Base-by-base conservation (phyloP, 2,113 vertebrate genomes). In the Sturnus vulgaris region DNA sequence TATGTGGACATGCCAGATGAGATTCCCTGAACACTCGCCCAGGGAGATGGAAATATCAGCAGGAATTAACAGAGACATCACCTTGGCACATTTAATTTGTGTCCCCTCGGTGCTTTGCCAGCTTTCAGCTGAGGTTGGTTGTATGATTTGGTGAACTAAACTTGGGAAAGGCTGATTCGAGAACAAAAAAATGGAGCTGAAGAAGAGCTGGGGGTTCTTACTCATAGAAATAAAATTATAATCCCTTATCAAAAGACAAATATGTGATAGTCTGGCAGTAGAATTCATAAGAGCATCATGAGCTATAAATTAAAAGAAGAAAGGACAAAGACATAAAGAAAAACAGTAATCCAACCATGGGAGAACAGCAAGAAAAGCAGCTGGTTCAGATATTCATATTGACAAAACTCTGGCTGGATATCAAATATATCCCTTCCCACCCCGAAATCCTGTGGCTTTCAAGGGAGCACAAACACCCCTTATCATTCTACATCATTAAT, bases 351-450 rank as follows among this genome's bases (percentile, higher is more conserved):
- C 59, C 72, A 93, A 2, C 72, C 82, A 92, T 79, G 76, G 55
- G 47, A 97, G 86, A 93, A 84, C 20, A 90, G 64, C 59, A 80
- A 95, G 86, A 86, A 91, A 95, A 95, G 80, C 96, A 97, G 83
- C 92, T 96, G 94, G 80, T 85, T 94, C 83, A 93, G 65, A 96
- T 94, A 96, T 73, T 91, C 76, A 53, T 88, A 94, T 71, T 96
- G 94, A 94, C 90, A 96, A 82, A 94, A 84, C 40, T 77, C 59
- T 95, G 95, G 91, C 90, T 86, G 68, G 61, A 86, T 95, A 88
- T 86, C 96, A 97, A 90, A 78, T 57, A 76, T 20, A 77, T 75
- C 59, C 86, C 72, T 97, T 96, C 88, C 94, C 86, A 96, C 76
- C 78, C 89, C 10, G 18, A 83, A 94, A 88, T 57, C 75, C 70